Evolutionary conservation across 1,140 invertebrate genomes (phyloP).

Genomic region (Drosophila fuyamai): DNA sequence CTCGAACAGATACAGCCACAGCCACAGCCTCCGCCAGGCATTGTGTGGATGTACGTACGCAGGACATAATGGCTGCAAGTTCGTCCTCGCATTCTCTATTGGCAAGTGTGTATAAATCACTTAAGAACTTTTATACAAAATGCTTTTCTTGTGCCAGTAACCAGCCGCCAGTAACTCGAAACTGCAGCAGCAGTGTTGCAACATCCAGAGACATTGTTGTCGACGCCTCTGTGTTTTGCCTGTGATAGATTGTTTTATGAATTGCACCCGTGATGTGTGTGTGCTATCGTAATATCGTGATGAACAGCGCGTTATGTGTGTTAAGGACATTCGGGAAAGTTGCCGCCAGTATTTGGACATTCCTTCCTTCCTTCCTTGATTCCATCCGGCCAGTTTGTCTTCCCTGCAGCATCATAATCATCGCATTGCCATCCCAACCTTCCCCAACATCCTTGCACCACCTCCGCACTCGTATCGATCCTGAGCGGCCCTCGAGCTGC

Average conservation of each 20-base stretch:
- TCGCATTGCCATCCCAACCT: background rate
- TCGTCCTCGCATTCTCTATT: slow-evolving; percentile 33
- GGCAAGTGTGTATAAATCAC: slow-evolving; percentile 77
- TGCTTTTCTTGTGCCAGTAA: slow-evolving; percentile 55
- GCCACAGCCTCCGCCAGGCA: background rate
- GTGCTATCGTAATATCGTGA: slow-evolving; percentile 44
- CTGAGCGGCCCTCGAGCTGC: slow-evolving; percentile 69
- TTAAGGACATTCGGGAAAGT: slow-evolving; percentile 64
- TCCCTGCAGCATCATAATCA: background rate
- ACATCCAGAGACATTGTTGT: slow-evolving; percentile 35
- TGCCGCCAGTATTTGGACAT: slow-evolving; percentile 38
- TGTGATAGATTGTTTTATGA: slow-evolving; percentile 68
- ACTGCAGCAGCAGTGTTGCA: slow-evolving; percentile 50
- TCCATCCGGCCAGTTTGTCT: background rate
- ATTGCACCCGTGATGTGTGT: slow-evolving; percentile 32
- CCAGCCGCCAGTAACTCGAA: slow-evolving; percentile 51
- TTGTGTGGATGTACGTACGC: slow-evolving; percentile 11
- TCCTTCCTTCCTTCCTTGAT: background rate
- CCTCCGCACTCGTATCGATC: slow-evolving; percentile 56
- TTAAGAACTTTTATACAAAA: slow-evolving; percentile 76
- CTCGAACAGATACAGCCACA: no score
- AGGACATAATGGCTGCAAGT: slow-evolving; percentile 35
- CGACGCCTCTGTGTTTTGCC: background rate
- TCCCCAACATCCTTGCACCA: background rate
- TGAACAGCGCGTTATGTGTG: slow-evolving; percentile 62